Evolutionary conservation across 2,797 vertebrate genomes (phyloP), one percentile per base, ranked within the genome.

Genomic region (Periparus ater): DNA sequence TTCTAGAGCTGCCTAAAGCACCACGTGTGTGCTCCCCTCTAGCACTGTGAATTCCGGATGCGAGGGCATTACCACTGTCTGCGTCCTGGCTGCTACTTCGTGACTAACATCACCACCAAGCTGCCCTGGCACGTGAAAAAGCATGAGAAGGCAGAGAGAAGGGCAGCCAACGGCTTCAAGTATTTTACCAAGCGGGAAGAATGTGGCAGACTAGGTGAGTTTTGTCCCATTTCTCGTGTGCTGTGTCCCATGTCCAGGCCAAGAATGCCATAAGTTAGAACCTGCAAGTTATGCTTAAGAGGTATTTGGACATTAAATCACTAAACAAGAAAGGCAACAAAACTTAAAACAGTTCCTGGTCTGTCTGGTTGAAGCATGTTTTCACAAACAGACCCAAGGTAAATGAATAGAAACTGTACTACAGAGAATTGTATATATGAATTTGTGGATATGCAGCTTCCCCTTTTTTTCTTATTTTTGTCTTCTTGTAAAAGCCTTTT

Each of bases 91-190:
- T 99, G 99, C 98, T 99, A 94, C 98, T 99, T 99, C 3, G 99
- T 99, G 97, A 99, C 99, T 83, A 99, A 99, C 98, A 99, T 99
- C 98, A 99, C 99, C 97, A 99, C 99, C 97, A 99, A 99, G 97
- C 98, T 99, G 94, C 99, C 99, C 5, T 99, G 99, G 99, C 99
- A 99, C 27, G 81, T 99, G 91, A 99, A 99, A 93, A 99, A 99
- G 93, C 99, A 99, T 0, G 99, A 99, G 98, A 99, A 99, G 94
- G 99, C 99, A 0, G 99, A 99, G 97, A 98, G 99, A 40, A 98
- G 99, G 7, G 99, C 99, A 1, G 99, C 99, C 97, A 99, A 99
- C 0, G 99, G 99, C 57, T 99, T 99, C 98, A 99, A 99, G 96
- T 99, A 99, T 95, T 99, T 99, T 95, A 99, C 99, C 97, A 99